A percentile compares a stretch with the other conserved stretches of the same genome.
phyloP scores from a whole-genome alignment of 2,797 vertebrate genomes.

The Cyclopterus lumpus region DNA sequence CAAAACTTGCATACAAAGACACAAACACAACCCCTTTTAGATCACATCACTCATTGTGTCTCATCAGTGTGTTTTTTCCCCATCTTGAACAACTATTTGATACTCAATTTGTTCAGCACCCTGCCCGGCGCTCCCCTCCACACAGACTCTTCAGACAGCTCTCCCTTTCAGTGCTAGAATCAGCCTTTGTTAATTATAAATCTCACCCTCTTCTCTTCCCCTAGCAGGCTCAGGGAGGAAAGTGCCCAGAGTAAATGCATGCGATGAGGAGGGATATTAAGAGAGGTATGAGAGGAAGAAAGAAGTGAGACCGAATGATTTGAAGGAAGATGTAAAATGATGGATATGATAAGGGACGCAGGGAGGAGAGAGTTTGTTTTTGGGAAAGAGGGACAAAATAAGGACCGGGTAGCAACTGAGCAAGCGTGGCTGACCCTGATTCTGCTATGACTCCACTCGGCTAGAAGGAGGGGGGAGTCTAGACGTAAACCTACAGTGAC shows the following conservation, averaged over 20 bases:
- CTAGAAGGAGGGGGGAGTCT: slow-evolving; percentile 23
- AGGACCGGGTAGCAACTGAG: slow-evolving; percentile 33
- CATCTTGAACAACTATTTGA: slow-evolving; percentile 42
- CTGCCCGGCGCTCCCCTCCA: slow-evolving; percentile 7
- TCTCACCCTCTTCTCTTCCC: slow-evolving; percentile 59
- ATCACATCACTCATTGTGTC: slow-evolving; percentile 39
- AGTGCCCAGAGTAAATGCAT: slow-evolving; percentile 26
- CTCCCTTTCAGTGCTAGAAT: slow-evolving; percentile 57
- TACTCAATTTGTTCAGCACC: slow-evolving; percentile 53
- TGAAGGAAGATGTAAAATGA: slow-evolving; percentile 40
- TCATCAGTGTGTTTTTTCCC: slow-evolving; percentile 10
- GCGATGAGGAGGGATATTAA: slow-evolving; percentile 33
- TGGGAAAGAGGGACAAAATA: slow-evolving; percentile 39
- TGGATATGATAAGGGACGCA: slow-evolving; percentile 19
- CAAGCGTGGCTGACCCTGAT: slow-evolving; percentile 73
- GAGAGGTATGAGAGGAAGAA: slow-evolving; percentile 17
- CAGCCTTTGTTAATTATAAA: slow-evolving; percentile 78
- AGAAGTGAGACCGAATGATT: slow-evolving; percentile 21
- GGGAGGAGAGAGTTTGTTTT: slow-evolving; percentile 38
- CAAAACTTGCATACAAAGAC: slow-evolving; percentile 50
- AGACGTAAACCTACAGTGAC: slow-evolving; percentile 76
- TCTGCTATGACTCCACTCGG: slow-evolving; percentile 66
- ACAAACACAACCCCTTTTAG: slow-evolving; percentile 32
- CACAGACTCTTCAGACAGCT: slow-evolving; percentile 50
- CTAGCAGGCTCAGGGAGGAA: slow-evolving; percentile 28